Conservation (phyloP, 1,140 invertebrate species). For the Melanaphis sacchari region DNA sequence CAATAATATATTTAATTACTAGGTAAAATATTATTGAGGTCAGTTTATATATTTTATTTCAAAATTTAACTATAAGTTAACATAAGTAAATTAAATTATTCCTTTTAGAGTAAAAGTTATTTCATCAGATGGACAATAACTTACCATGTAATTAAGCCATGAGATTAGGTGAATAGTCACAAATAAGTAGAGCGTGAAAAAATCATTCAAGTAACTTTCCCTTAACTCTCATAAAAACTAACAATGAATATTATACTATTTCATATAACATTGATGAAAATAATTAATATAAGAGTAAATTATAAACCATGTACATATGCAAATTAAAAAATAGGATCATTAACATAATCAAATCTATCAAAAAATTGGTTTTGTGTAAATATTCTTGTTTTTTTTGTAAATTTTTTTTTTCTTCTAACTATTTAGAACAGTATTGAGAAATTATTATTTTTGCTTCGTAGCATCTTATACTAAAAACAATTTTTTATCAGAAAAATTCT, state of each 20-base stretch:
- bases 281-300: neutral
- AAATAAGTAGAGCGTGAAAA: conserved; percentile 31
- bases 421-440: neutral
- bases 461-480: too few species aligned
- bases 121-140: neutral
- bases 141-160: neutral
- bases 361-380: neutral
- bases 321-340: neutral
- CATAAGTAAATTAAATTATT: neutral
- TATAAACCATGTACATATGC: neutral
- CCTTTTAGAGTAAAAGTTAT: neutral
- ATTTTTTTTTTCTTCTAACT: neutral
- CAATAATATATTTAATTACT: neutral
- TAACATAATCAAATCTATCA: neutral
- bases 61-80: neutral
- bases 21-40: conserved; percentile 26
- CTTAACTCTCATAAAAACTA: neutral
- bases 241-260: neutral
- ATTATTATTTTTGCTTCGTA: too few species aligned
- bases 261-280: neutral
- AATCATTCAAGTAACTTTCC: conserved; percentile 28
- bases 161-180: neutral
- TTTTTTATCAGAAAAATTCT: too few species aligned
- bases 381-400: neutral
- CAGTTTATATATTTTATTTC: neutral